Base-by-base conservation (phyloP, 2,797 vertebrate genomes). In the Danio kyathit region DNA sequence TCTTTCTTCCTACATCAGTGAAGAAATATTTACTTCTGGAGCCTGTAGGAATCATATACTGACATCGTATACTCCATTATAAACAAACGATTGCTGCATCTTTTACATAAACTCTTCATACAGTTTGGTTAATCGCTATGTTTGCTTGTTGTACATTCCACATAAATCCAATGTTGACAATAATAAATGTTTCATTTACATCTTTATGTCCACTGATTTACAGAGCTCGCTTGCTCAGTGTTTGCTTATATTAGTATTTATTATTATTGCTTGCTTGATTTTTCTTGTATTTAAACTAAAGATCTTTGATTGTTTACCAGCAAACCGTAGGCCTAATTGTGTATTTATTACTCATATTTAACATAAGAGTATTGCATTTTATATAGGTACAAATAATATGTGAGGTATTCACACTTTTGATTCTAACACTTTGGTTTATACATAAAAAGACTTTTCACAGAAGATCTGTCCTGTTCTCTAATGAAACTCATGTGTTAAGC, bases 21-120 rank as follows among this genome's bases (percentile, higher is more conserved):
- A 94, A 95, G 88, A 92, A 90, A 78, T 96, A 96, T 83, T 83
- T 96, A 85, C 92, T 96, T 73, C 90, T 96, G 86, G 94, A 96
- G 75, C 96, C 96, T 29, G 93, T 95, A 84, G 96, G 96, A 66
- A 82, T 96, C 83, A 94, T 96, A 74, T 88, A 83, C 69, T 89
- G 81, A 87, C 48, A 61, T 49, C 17, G 6, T 21, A 76, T 51
- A 83, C 14, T 43, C 11, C 7, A 10, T 44, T 51, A 60, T 41
- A 60, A n/a, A 64, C 21, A 9, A 38, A 59, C 2, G 29, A 17
- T 16, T 51, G 13, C 56, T 49, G 19, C 14, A n/a, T 7, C 6
- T 5, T 64, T 64, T 64, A 64, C 61, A 64, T 41, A 9, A 44
- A n/a, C 14, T 10, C 71, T 16, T 40, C 41, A 73, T 41, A 14